Base-by-base conservation (phyloP, 1,140 invertebrate species). In the Antheraea mylitta region DNA sequence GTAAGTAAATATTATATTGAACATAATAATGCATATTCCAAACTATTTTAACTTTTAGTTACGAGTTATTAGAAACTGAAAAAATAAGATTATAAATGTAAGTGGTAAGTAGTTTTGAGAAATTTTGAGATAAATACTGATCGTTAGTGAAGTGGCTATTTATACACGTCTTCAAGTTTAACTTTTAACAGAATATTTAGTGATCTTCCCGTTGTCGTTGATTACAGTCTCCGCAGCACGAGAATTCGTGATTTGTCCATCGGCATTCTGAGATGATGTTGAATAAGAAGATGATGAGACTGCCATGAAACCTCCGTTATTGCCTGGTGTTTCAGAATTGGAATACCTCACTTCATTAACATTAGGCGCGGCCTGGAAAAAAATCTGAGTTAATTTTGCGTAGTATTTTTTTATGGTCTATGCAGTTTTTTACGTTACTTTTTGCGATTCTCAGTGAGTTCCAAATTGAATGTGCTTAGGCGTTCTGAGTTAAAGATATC, bases 151-250 rank as follows among this genome's bases (percentile, higher is more conserved):
- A 42, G 38, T 42, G 7, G 11, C n/a, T 64, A 22, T 30, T 19
- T 64, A 19, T 42, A 10, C 37, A 6, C 71, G 0, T 53, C 16
- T 13, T 16, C 16, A 53, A 6, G 13, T 53, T 89, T 86, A 92
- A 73, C 88, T 90, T 58, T 92, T 80, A 0, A 95, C 93, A 37
- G 92, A 94, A 73, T 95, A 95, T 67, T 93, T 92, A 38, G 93
- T 94, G 62, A 96, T 86, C 77, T 94, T 94, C 77, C 96, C 96
- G 76, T 96, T 95, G 72, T 96, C 94, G 75, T 96, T 96, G 61
- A 96, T 93, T 3, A 94, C 93, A 9, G 96, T 95, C 48, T 94
- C 93, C 0, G 95, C 93, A 19, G 92, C 84, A 69, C 95, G 94
- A 60, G 87, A 91, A 18, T 84, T 92, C 53, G 86, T 82, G 22